Percentiles rank a stretch among this genome's conserved stretches.
Evolutionary conservation across 2,113 vertebrate species (phyloP).

Genomic region (Psilopogon haemacephalus): DNA sequence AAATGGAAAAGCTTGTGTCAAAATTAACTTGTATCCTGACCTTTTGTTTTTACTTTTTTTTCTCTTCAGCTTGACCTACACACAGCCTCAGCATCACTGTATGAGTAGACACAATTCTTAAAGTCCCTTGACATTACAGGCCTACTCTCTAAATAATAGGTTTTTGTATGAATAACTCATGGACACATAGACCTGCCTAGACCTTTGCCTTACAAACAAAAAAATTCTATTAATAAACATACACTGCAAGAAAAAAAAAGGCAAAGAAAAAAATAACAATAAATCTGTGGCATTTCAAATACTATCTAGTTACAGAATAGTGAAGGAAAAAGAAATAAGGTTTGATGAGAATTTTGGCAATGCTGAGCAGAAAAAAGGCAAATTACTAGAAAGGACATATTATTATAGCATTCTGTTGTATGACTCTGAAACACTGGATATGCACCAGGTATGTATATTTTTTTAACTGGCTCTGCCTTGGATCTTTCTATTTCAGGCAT

Average conservation of each 20-base stretch:
- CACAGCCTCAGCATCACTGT: not conserved
- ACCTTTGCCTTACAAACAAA: not conserved
- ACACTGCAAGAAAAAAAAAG: not conserved
- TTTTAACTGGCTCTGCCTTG: not conserved
- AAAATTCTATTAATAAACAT: not conserved
- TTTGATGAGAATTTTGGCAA: not conserved
- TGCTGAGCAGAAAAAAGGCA: not conserved
- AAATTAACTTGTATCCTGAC: not conserved
- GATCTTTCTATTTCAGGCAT: not conserved
- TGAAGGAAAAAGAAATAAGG: not conserved
- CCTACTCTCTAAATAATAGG: not conserved
- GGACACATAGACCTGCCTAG: not conserved
- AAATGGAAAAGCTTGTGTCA: not conserved
- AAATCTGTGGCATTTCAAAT: not conserved
- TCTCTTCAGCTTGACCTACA: conserved; percentile 12
- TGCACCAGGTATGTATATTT: not conserved
- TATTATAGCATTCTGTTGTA: not conserved
- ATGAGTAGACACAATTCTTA: not conserved
- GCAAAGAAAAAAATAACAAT: not conserved
- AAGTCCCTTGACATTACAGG: not conserved
- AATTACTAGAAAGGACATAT: not conserved
- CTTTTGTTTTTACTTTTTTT: not conserved
- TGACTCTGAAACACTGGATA: not conserved
- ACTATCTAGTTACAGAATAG: not conserved
- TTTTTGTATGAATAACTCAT: not conserved